Percentiles rank a stretch among this genome's conserved stretches.
These are phyloP conservation scores for Copsychus sechellarum DNA, from an alignment of 2,113 vertebrate genomes.

Conservation along the genomic window DNA sequence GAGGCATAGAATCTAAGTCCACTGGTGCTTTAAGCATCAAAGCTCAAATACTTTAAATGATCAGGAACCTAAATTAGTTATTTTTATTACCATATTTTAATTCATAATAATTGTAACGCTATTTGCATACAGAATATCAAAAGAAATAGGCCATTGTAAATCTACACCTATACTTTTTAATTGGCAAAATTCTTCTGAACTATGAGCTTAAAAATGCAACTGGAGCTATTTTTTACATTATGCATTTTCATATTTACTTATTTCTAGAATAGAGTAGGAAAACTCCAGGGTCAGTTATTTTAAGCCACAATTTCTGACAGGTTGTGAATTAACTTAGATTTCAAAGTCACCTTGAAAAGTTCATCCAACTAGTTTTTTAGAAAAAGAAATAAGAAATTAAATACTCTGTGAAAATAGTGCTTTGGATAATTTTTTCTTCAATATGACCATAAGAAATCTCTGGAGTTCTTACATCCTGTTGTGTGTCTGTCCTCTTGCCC, in stretches of 20 bases:
- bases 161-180: conserved; percentile 8
- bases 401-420: neutral
- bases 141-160: conserved; percentile 49
- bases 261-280: conserved; percentile 19
- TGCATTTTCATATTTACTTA: conserved; percentile 23
- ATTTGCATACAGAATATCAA: conserved; percentile 42
- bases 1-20: neutral
- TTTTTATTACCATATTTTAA: conserved; percentile 48
- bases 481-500: neutral
- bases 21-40: conserved; percentile 11
- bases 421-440: neutral
- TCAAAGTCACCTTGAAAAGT: conserved; percentile 43
- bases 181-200: conserved; percentile 35
- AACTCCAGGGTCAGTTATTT: conserved; percentile 36
- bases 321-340: conserved; percentile 44
- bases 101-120: neutral
- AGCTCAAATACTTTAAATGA: conserved; percentile 37
- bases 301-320: conserved; percentile 38
- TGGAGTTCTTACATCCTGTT: neutral
- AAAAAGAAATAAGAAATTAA: neutral
- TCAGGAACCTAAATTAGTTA: neutral
- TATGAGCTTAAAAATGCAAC: conserved; percentile 19
- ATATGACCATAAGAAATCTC: neutral
- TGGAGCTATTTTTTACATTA: conserved; percentile 4
- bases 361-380: conserved; percentile 3